phyloP scores from a whole-genome alignment of 1,140 invertebrate genomes.

The Cryptotermes secundus region DNA sequence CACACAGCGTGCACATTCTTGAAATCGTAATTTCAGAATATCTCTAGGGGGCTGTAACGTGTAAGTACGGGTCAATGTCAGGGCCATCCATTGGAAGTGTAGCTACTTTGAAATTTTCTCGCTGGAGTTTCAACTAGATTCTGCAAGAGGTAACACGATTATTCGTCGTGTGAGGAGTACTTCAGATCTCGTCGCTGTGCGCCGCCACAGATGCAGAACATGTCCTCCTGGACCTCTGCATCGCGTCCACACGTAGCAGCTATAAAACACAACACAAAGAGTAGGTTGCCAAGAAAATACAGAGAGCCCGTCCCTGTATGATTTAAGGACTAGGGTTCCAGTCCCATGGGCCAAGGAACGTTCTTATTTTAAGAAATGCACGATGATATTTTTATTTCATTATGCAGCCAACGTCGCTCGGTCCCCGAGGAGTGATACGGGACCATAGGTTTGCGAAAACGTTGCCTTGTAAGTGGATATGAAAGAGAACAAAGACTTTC shows the following conservation, averaged over 20 bases:
- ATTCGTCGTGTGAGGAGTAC: no score
- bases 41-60: no score
- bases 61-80: no score
- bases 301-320: background rate
- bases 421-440: background rate
- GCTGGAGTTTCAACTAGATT: no score
- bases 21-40: no score
- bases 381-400: background rate
- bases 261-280: background rate
- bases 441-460: background rate
- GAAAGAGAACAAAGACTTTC: no score
- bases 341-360: background rate
- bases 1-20: no score
- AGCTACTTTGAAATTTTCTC: no score
- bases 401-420: background rate
- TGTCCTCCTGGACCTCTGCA: background rate
- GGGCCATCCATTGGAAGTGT: no score
- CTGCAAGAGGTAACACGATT: no score
- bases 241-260: background rate
- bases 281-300: background rate
- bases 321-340: background rate
- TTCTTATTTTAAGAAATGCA: background rate
- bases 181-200: no score
- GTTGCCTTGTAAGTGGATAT: background rate
- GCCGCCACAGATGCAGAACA: background rate